Evolutionary conservation across 1,140 invertebrate genomes (phyloP).

Genomic region (Bombus soroeensis): DNA sequence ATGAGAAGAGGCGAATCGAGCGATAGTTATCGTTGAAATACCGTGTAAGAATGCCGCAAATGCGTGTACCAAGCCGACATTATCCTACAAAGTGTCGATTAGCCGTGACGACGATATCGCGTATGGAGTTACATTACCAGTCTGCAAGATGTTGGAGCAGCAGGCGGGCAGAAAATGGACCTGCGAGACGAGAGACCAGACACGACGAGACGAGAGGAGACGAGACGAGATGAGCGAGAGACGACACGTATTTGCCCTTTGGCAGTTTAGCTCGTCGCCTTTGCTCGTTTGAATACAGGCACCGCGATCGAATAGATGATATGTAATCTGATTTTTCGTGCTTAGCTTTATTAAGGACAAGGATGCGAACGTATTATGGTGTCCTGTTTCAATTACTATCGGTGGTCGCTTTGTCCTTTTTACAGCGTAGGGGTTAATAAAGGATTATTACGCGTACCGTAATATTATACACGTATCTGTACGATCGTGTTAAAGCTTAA

Average conservation of each 20-base stretch:
- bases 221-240: neutral
- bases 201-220: neutral
- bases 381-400: slow-evolving; percentile 60
- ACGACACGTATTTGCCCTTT: slow-evolving; percentile 35
- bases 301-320: slow-evolving; percentile 36
- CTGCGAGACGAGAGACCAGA: slow-evolving; percentile 25
- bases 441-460: slow-evolving; percentile 23
- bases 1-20: slow-evolving; percentile 22
- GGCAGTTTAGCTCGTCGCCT: slow-evolving; percentile 14
- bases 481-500: no score
- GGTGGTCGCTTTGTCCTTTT: slow-evolving; percentile 30
- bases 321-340: slow-evolving; percentile 43
- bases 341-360: slow-evolving; percentile 26
- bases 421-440: slow-evolving; percentile 37
- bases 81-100: slow-evolving; percentile 70
- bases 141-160: slow-evolving; percentile 43
- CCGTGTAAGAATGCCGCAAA: slow-evolving; percentile 19
- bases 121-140: slow-evolving; percentile 45
- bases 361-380: slow-evolving; percentile 38
- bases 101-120: slow-evolving; percentile 60
- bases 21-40: slow-evolving; percentile 54
- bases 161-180: slow-evolving; percentile 49
- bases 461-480: slow-evolving; percentile 19
- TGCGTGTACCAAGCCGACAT: slow-evolving; percentile 46
- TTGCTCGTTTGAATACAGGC: slow-evolving; percentile 4